phyloP scores from a whole-genome alignment of 1,140 invertebrate species.

The Bombus balteatus region DNA sequence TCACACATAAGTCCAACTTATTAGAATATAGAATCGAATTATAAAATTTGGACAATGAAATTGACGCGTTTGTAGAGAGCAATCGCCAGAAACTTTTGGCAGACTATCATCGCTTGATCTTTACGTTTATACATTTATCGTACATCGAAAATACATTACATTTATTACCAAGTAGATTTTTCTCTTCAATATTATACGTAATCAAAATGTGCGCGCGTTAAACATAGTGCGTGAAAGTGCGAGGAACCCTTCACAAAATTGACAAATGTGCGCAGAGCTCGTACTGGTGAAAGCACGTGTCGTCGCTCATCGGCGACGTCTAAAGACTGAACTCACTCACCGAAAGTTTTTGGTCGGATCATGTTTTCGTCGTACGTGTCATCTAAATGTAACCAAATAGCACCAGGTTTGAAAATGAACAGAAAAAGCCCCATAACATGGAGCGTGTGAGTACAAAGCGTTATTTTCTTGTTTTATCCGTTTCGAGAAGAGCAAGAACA shows the following conservation, averaged over 20 bases:
- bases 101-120: not conserved
- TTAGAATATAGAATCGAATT: not conserved
- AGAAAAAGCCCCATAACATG: not conserved
- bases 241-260: conserved; percentile 26
- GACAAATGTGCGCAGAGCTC: conserved; percentile 55
- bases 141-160: not conserved
- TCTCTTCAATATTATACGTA: not conserved
- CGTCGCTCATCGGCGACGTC: conserved; percentile 63
- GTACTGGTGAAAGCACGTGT: conserved; percentile 70
- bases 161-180: too few species aligned
- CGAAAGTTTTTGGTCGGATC: conserved; percentile 73
- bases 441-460: not conserved
- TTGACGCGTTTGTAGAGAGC: not conserved
- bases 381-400: conserved; percentile 75
- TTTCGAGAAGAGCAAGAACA: conserved; percentile 5
- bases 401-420: conserved; percentile 62
- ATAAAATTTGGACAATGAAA: not conserved
- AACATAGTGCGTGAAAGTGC: conserved; percentile 51
- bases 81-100: conserved; percentile 1
- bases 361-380: conserved; percentile 78
- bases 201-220: conserved; percentile 27
- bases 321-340: conserved; percentile 76
- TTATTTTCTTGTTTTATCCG: not conserved
- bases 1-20: too few species aligned
- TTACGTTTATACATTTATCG: not conserved